These are phyloP conservation scores for Dugesia japonica DNA, from an alignment of 2,888 invertebrate genomes.

Conservation along the genomic window DNA sequence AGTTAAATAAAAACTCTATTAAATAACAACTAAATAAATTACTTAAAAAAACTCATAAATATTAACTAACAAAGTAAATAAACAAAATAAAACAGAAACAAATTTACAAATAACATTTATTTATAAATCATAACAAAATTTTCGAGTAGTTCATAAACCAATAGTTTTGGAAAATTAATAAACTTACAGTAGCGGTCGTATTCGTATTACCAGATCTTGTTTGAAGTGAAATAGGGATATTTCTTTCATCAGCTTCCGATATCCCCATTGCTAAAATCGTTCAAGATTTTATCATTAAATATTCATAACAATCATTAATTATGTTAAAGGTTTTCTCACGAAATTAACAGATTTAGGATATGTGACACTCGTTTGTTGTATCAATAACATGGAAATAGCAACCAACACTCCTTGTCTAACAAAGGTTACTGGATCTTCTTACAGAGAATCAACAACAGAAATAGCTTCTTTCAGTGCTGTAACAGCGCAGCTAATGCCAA, in stretches of 20 bases:
- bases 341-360: slow-evolving; percentile 84
- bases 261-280: slow-evolving; percentile 77
- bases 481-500: slow-evolving; percentile 95
- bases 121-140: no score
- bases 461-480: slow-evolving; percentile 89
- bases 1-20: no score
- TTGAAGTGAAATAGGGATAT: slow-evolving; percentile 81
- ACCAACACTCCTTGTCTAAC: slow-evolving; percentile 68
- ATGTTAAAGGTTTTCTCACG: slow-evolving; percentile 83
- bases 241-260: slow-evolving; percentile 61
- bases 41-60: no score
- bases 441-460: slow-evolving; percentile 83
- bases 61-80: no score
- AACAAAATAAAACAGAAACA: no score
- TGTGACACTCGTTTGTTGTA: slow-evolving; percentile 86
- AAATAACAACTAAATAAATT: no score
- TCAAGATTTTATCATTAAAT: slow-evolving; percentile 96
- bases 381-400: slow-evolving; percentile 87
- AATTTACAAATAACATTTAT: no score
- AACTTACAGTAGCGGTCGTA: slow-evolving; percentile 85
- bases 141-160: no score
- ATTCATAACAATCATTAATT: slow-evolving; percentile 92
- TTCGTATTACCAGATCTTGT: slow-evolving; percentile 70
- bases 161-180: slow-evolving; percentile 89
- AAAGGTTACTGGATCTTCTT: slow-evolving; percentile 94